Evolutionary conservation across 2,113 vertebrate genomes (phyloP).

Genomic region (Rhea pennata): DNA sequence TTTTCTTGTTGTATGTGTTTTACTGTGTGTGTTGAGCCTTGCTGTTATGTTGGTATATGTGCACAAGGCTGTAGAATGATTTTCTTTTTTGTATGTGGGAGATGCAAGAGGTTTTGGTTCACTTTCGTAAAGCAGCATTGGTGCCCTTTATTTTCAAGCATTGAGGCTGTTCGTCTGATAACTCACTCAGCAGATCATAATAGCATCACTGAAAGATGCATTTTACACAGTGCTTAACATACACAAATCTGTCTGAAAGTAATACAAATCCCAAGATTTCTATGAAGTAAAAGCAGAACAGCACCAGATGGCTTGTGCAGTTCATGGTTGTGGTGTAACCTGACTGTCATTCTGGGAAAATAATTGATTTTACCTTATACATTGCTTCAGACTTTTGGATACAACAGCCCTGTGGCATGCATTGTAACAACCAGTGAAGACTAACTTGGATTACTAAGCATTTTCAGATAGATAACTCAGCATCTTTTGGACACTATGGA

Average conservation of each 20-base stretch:
- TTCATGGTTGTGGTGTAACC: background rate
- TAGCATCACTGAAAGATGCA: background rate
- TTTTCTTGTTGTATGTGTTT: background rate
- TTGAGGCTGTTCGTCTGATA: background rate
- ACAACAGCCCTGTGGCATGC: background rate
- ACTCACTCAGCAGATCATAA: slow-evolving; percentile 1
- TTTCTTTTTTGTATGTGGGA: background rate
- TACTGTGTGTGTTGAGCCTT: background rate
- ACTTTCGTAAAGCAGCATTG: background rate
- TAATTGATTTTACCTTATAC: background rate
- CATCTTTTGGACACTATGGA: background rate
- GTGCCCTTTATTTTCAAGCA: background rate
- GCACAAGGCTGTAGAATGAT: background rate
- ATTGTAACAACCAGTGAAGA: background rate
- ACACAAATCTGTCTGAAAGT: background rate
- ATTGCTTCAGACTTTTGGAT: background rate
- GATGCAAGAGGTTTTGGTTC: background rate
- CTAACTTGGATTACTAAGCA: background rate
- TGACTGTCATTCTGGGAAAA: background rate
- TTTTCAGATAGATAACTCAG: background rate
- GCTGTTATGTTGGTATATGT: background rate
- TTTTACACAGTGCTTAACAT: background rate
- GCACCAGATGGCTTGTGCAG: background rate
- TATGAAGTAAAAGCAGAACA: background rate
- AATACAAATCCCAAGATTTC: background rate